These are phyloP conservation scores for Alectoris magna DNA, from an alignment of 2,797 vertebrate genomes.

Conservation along the genomic window DNA sequence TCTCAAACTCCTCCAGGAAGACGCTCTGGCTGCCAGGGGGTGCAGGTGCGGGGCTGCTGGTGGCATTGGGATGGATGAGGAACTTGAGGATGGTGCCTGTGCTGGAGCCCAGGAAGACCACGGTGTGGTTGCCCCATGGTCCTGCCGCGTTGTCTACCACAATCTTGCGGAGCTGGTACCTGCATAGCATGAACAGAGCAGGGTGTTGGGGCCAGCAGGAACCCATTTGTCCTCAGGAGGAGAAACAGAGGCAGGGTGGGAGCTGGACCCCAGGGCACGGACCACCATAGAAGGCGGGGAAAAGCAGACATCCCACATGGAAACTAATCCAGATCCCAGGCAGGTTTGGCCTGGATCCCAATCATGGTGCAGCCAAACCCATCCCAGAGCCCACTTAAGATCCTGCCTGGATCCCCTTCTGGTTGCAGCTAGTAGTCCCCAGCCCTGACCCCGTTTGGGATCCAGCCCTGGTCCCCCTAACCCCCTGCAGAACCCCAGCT, in stretches of 20 bases:
- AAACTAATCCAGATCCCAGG: accelerated
- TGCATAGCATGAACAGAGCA: slow-evolving; percentile 8
- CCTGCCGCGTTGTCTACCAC: slow-evolving; percentile 91
- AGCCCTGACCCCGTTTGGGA: not conserved
- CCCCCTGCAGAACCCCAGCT: not conserved
- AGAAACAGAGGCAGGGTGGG: not conserved
- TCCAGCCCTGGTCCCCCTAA: not conserved
- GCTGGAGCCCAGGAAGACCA: slow-evolving; percentile 94
- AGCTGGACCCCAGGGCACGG: not conserved
- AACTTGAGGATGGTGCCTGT: slow-evolving; percentile 94
- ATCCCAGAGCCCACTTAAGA: not conserved
- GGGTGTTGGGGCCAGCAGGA: accelerated
- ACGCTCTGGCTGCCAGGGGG: slow-evolving; percentile 75
- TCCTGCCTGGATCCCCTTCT: not conserved
- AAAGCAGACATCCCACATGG: accelerated
- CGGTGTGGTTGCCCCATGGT: slow-evolving; percentile 88
- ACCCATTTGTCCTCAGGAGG: accelerated
- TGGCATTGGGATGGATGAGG: slow-evolving; percentile 88
- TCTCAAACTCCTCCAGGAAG: slow-evolving; percentile 95
- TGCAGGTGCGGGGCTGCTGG: slow-evolving; percentile 70
- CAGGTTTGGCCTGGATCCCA: not conserved
- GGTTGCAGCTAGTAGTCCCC: not conserved
- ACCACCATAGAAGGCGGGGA: accelerated
- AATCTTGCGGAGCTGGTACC: slow-evolving; percentile 93
- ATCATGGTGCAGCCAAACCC: not conserved